A percentile compares a stretch with the other conserved stretches of the same genome.
Evolutionary conservation across 1,140 invertebrate species (phyloP).

Genomic region (Drosophila nigromelanica): DNA sequence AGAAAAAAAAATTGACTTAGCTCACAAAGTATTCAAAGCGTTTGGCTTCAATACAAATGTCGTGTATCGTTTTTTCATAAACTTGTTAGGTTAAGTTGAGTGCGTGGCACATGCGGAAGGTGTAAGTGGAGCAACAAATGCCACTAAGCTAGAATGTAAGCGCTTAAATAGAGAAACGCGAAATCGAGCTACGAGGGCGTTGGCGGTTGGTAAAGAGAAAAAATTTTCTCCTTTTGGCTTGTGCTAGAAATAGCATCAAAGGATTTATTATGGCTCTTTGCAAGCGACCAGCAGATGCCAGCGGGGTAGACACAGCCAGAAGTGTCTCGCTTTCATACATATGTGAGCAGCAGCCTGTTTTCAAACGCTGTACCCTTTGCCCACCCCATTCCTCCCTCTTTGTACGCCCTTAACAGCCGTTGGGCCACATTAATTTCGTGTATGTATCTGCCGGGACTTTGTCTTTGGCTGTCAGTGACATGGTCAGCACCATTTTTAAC

Average conservation of each 20-base stretch:
- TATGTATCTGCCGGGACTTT: slow-evolving; percentile 32
- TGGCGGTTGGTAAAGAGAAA: too few relatives aligned
- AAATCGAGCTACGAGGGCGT: slow-evolving; percentile 17
- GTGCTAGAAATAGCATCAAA: slow-evolving; percentile 78
- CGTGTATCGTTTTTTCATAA: slow-evolving; percentile 57
- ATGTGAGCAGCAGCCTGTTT: slow-evolving; percentile 23
- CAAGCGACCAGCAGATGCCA: slow-evolving; percentile 16
- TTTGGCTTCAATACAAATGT: slow-evolving; percentile 52
- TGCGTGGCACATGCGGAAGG: slow-evolving; percentile 31
- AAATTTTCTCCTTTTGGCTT: slow-evolving; percentile 79
- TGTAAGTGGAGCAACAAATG: slow-evolving; percentile 41
- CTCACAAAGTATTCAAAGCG: slow-evolving; percentile 16
- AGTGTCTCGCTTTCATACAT: slow-evolving; percentile 38
- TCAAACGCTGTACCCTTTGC: neutral
- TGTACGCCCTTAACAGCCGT: slow-evolving; percentile 8
- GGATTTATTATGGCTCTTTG: slow-evolving; percentile 72
- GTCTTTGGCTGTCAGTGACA: slow-evolving; percentile 56
- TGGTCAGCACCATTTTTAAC: slow-evolving; percentile 64
- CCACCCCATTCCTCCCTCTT: neutral
- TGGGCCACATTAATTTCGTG: slow-evolving; percentile 42
- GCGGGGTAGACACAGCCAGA: neutral
- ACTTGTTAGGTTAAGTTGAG: slow-evolving; percentile 55
- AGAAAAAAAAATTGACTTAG: slow-evolving; percentile 16
- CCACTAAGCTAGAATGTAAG: slow-evolving; percentile 16
- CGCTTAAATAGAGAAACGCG: neutral